Conservation (phyloP, 2,888 invertebrate genomes). For the Athalia circularis region DNA sequence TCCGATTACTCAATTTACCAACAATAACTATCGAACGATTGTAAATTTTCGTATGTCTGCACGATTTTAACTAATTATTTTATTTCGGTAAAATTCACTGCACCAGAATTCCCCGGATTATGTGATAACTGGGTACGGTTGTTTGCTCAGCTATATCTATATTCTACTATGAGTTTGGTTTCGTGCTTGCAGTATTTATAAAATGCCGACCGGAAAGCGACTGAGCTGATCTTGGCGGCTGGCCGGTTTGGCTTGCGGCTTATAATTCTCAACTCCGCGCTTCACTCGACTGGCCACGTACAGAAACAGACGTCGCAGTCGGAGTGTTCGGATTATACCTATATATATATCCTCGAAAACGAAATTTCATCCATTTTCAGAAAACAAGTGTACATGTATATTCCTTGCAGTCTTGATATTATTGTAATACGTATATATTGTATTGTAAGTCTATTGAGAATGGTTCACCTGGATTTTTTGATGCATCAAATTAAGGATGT, state of each 20-base stretch:
- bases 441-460: too few relatives aligned
- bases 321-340: neutral
- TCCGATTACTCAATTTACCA: too few relatives aligned
- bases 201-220: conserved; percentile 73
- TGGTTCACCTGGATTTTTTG: too few relatives aligned
- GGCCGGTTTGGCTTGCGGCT: conserved; percentile 63
- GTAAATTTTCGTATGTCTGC: too few relatives aligned
- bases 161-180: conserved; percentile 62
- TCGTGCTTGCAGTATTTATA: conserved; percentile 72
- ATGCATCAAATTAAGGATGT: too few relatives aligned
- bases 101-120: neutral
- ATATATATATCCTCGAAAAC: too few relatives aligned
- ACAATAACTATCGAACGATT: too few relatives aligned
- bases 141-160: conserved; percentile 40
- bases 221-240: conserved; percentile 71
- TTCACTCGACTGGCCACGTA: conserved; percentile 54
- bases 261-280: too few relatives aligned
- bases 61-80: neutral
- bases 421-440: too few relatives aligned
- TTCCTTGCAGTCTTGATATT: too few relatives aligned
- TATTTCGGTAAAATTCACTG: neutral
- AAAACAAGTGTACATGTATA: too few relatives aligned
- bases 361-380: too few relatives aligned
- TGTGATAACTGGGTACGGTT: neutral
- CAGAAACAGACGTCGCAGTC: conserved; percentile 45